phyloP scores from a whole-genome alignment of 2,113 vertebrate genomes.

The Bungarus multicinctus region DNA sequence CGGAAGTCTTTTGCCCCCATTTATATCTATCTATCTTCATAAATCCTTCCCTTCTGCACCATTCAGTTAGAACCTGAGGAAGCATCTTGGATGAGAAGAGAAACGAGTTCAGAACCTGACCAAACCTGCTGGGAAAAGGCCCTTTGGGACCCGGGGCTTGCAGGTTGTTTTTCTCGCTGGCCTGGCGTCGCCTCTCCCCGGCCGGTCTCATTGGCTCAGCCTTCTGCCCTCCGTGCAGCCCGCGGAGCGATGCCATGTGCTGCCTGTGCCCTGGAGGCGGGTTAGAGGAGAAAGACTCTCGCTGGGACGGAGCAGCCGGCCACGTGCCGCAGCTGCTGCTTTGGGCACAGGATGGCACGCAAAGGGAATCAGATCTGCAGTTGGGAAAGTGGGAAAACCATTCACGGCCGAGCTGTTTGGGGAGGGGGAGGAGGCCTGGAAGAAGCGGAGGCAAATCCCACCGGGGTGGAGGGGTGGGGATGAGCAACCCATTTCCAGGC shows the following conservation, averaged over 20 bases:
- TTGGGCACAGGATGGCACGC: accelerated
- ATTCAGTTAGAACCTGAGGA: background rate
- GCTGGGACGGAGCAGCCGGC: background rate
- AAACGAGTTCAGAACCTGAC: background rate
- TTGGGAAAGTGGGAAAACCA: background rate
- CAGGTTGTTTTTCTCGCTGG: slow-evolving; percentile 56
- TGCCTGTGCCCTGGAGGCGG: slow-evolving; percentile 28
- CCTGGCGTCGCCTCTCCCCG: slow-evolving; percentile 18
- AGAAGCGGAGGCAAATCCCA: background rate
- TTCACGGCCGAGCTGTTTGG: background rate
- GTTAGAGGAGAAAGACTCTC: slow-evolving; percentile 42
- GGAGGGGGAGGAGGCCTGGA: background rate
- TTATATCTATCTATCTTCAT: background rate
- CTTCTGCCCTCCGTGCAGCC: slow-evolving; percentile 38
- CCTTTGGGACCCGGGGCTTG: slow-evolving; percentile 19
- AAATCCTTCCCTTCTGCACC: background rate
- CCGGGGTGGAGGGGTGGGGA: too few species aligned
- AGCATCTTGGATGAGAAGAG: background rate
- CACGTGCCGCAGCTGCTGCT: background rate
- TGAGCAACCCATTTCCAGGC: background rate
- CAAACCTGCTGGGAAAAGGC: background rate
- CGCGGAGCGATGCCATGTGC: slow-evolving; percentile 51
- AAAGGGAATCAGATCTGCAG: background rate
- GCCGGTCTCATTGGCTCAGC: background rate
- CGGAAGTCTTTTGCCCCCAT: too few species aligned